Evolutionary conservation across 2,797 vertebrate species (phyloP), one percentile per base, ranked within the genome.

Genomic region (Lepilemur ruficaudatus): DNA sequence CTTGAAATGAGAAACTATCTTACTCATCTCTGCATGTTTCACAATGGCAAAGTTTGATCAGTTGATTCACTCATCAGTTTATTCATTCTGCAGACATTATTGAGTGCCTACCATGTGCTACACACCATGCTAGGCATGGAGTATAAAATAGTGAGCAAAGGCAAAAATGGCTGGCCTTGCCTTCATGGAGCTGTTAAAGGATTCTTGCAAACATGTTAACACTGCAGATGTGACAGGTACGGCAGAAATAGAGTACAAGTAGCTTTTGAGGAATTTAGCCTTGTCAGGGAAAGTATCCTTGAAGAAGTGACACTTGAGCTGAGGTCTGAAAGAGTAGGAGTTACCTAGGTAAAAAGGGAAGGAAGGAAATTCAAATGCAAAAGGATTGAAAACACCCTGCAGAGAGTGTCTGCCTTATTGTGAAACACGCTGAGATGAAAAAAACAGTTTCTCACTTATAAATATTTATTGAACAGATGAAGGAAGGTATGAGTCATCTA

Each of bases 391-490:
- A 23, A 23, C 30, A 63, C 9, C 32, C 23, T 55, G 69, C 2
- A 11, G n/a, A 32, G 32, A 18, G 35, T 17, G 6, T 23, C 78
- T 89, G 35, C 20, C 35, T 35, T 73, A 1, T 30, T 35, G 20
- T 72, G 65, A 88, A n/a, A 4, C 52, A 23, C 7, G 22, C 6
- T 5, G 85, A 76, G 25, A 1, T 8, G 15, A 14, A 23, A 4
- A 82, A 52, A 43, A 30, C 30, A 4, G 32, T n/a, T 7, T 57
- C 63, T 90, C 15, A 0, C 17, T 22, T 38, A 7, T 52, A 10
- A 0, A 11, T 10, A 3, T 7, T 11, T 22, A 14, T 2, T 0
- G 13, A 43, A 7, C 70, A 69, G 5, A 18, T 5, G 25, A 30
- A 41, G n/a, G 38, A 23, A 18, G 30, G 4, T 25, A 14, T 32